Conservation (phyloP, 1,140 invertebrate species). For the silkworm (Bombyx mori) region DNA sequence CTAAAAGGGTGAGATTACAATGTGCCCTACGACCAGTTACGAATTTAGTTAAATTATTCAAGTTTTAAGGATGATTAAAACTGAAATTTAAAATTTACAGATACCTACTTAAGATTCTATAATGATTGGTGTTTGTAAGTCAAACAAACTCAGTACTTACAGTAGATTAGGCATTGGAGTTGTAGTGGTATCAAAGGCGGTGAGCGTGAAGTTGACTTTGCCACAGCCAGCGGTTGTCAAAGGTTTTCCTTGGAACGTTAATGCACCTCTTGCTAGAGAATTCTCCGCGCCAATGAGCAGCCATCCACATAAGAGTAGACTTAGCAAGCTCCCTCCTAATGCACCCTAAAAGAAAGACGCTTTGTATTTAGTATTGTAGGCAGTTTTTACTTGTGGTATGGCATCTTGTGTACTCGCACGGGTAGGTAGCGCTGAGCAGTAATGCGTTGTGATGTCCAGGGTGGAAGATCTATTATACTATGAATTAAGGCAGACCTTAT, state of each 20-base stretch:
- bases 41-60: no score
- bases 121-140: no score
- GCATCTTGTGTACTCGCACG: no score
- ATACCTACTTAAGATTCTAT: slow-evolving; percentile 34
- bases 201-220: slow-evolving; percentile 49
- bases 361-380: neutral
- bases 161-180: slow-evolving; percentile 19
- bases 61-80: slow-evolving; percentile 1
- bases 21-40: no score
- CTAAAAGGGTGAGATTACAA: no score
- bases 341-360: slow-evolving; percentile 40
- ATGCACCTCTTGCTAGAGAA: slow-evolving; percentile 52
- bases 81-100: slow-evolving; percentile 7
- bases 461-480: no score
- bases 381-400: no score
- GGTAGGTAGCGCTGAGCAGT: no score
- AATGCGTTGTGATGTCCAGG: no score
- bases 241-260: slow-evolving; percentile 61
- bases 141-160: no score
- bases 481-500: no score
- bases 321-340: slow-evolving; percentile 50
- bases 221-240: slow-evolving; percentile 49
- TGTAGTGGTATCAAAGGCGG: slow-evolving; percentile 31
- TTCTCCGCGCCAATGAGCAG: slow-evolving; percentile 59
- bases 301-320: slow-evolving; percentile 57